Base-by-base conservation (phyloP, 2,888 invertebrate genomes). In the Diarsia rubi region DNA sequence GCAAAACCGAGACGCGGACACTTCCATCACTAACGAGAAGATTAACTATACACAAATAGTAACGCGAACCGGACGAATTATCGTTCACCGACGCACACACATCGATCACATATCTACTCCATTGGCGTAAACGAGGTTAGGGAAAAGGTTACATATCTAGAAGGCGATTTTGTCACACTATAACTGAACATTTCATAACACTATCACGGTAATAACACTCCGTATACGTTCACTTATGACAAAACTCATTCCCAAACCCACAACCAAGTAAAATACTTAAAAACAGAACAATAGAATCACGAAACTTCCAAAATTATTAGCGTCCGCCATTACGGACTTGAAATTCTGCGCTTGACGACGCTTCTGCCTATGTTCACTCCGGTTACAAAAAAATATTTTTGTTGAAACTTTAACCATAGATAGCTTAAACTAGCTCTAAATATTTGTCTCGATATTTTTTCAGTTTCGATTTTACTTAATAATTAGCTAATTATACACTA, bases 91-190 rank as follows among this genome's bases (percentile, higher is more conserved):
- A 97, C 97, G 97, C 97, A 97, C 97, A 97, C 95, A 97, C 97
- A 97, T 97, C 97, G 97, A 97, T 97, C 97, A 97, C 97, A 97
- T 97, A 97, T 97, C 97, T 97, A 97, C 97, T 97, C 97, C 97
- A 97, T 97, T 97, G 97, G 97, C 97, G 97, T 97, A 97, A 97
- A 97, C 97, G 97, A 97, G 97, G 97, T 97, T 97, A 97, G 97
- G 97, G 97, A 97, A 97, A 97, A 97, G 97, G 97, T 97, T 97
- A 97, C 97, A 97, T 97, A 97, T 97, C 97, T 95, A 94, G 94
- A 93, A 92, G 92, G 92, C 94, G 95, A 97, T 97, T 97, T 95
- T 94, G 95, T 96, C 95, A 95, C 95, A 93, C 92, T 94, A 93
- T 93, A 94, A 93, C 92, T 90, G 91, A 94, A 93, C 95, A 95